A percentile compares a stretch with the other conserved stretches of the same genome.
Conservation (phyloP, 2,113 vertebrate genomes). For the Ameiurus melas region DNA sequence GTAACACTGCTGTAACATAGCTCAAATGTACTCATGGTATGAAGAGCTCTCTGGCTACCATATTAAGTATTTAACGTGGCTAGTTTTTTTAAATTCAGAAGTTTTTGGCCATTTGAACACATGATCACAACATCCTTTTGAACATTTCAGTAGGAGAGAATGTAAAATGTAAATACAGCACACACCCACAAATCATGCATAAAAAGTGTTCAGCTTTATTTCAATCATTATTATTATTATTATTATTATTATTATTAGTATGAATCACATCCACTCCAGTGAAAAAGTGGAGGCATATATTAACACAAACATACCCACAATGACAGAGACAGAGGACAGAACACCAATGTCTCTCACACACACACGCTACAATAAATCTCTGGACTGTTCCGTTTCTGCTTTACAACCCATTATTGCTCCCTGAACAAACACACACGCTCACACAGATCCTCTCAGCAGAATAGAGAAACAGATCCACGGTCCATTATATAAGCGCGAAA, state of each 20-base stretch:
- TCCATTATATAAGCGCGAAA: background rate
- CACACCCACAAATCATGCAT: constrained; percentile 49
- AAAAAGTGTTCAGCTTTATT: constrained; percentile 67
- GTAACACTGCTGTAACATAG: too few species aligned
- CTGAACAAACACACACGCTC: constrained; percentile 49
- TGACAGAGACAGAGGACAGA: background rate
- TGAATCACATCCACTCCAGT: constrained; percentile 59
- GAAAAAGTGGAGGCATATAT: constrained; percentile 58
- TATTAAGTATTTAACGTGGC: background rate
- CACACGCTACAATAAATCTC: constrained; percentile 62
- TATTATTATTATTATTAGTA: constrained; percentile 59
- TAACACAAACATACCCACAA: constrained; percentile 64
- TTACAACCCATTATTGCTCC: constrained; percentile 60
- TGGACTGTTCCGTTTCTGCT: constrained; percentile 18
- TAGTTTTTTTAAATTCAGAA: too few species aligned
- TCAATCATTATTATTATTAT: constrained; percentile 36
- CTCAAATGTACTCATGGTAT: too few species aligned
- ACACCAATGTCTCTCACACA: background rate
- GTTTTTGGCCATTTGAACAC: background rate
- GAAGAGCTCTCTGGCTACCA: background rate
- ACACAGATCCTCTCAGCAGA: constrained; percentile 51
- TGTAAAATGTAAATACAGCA: background rate
- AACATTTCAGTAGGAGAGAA: background rate
- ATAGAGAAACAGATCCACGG: background rate
- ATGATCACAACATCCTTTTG: background rate